Evolutionary conservation across 2,888 invertebrate genomes (phyloP), one percentile per base, ranked within the genome.

Genomic region (Melanostoma scalare): DNA sequence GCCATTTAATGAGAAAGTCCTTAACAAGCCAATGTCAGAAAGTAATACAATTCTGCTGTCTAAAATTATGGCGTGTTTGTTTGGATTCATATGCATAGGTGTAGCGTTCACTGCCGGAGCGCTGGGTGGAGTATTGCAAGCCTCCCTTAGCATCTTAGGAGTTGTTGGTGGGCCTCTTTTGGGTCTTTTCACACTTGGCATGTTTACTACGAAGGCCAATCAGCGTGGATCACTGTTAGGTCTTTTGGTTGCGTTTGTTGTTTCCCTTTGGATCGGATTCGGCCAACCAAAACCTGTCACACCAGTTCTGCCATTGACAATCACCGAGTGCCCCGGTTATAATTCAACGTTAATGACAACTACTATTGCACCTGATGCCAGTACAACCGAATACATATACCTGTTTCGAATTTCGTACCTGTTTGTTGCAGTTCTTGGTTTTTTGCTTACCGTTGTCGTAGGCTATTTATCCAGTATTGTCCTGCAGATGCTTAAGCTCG

Each of bases 91-190:
- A 0, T 97, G 96, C 88, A 92, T 98, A 55, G 95, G 93, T 0
- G 89, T 98, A 53, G 97, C 98, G 0, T 97, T 96, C 90, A 88
- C 96, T 0, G 97, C 97, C 0, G 95, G 97, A 82, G 93, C 94
- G 76, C 91, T 98, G 72, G 97, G 97, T 0, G 96, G 96, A 0
- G 93, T 98, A 3, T 92, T 98, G 9, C 96, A 97, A 91, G 95
- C 96, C 0, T 94, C 96, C 0, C 91, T 97, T 6, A 96, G 96
- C 0, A 96, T 97, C 86, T 97, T 97, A 88, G 97, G 97, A 0
- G 95, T 96, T 0, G 95, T 96, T 0, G 97, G 97, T 1, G 97
- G 97, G 0, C 97, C 97, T 0, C 90, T 97, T 36, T 91, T 97
- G 9, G 97, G 95, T 0, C 91, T 97, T 0, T 98, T 97, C 88